These are phyloP conservation scores for Melanaphis sacchari DNA, from an alignment of 1,140 invertebrate species.

Conservation along the genomic window DNA sequence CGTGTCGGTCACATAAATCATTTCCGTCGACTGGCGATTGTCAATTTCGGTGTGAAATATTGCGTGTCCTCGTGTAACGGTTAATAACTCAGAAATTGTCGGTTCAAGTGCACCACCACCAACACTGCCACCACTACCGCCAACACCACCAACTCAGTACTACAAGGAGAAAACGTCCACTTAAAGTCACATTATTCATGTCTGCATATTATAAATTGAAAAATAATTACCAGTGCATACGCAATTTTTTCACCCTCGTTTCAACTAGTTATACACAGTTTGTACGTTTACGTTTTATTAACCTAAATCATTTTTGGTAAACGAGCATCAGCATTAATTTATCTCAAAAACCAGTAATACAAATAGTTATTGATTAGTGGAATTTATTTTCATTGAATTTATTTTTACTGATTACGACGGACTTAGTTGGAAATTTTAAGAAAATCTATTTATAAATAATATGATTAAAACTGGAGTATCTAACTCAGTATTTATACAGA, in stretches of 20 bases:
- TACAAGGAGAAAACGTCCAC: constrained; percentile 10
- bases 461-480: not conserved
- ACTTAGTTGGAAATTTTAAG: not conserved
- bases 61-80: constrained; percentile 55
- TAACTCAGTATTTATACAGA: not conserved
- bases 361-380: not conserved
- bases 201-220: constrained; percentile 45
- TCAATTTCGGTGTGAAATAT: constrained; percentile 56
- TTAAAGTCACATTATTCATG: constrained; percentile 56
- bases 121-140: no score
- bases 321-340: not conserved
- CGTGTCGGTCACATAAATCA: constrained; percentile 55
- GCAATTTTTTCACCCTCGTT: not conserved
- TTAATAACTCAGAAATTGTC: constrained; percentile 55
- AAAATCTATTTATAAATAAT: not conserved
- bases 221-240: constrained; percentile 7
- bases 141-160: no score
- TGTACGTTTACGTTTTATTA: not conserved
- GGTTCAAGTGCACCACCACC: constrained; percentile 30
- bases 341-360: not conserved
- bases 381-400: not conserved
- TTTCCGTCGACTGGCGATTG: constrained; percentile 56
- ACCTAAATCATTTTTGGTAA: not conserved
- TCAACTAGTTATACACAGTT: not conserved
- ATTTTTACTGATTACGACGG: not conserved